Evolutionary conservation across 1,140 invertebrate species (phyloP).

Genomic region (Drosophila orena): DNA sequence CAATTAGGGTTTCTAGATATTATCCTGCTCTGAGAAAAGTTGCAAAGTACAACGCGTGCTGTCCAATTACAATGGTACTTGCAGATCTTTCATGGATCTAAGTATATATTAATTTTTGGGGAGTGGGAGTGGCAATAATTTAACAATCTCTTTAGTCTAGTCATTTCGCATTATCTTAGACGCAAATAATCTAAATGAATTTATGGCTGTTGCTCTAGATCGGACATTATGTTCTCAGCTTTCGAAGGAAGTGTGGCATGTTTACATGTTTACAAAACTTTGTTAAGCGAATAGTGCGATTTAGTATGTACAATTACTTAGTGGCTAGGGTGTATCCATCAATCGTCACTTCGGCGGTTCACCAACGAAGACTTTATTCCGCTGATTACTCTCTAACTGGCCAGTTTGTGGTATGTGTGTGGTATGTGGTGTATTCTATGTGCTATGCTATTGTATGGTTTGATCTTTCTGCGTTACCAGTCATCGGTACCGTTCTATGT

Average conservation of each 20-base stretch:
- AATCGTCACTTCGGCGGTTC: neutral
- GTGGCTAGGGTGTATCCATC: constrained; percentile 1
- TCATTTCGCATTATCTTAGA: constrained; percentile 3
- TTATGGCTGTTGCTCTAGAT: constrained; percentile 33
- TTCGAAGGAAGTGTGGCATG: neutral
- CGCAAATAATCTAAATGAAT: constrained; percentile 6
- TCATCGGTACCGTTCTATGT: constrained; percentile 8
- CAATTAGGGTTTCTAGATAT: neutral
- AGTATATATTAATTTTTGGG: neutral
- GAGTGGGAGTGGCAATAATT: constrained; percentile 9
- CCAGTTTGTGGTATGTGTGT: constrained; percentile 10
- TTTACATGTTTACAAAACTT: constrained; percentile 10
- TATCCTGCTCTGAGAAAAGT: neutral
- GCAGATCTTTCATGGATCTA: constrained; percentile 7
- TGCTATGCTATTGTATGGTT: constrained; percentile 2
- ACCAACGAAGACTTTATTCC: neutral
- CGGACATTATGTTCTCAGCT: neutral
- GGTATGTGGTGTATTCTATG: neutral
- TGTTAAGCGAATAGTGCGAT: constrained; percentile 6
- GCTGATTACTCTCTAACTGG: constrained; percentile 11
- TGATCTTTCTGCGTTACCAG: neutral
- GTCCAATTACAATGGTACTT: neutral
- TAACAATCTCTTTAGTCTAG: constrained; percentile 41
- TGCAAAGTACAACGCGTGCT: neutral
- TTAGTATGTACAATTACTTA: constrained; percentile 41